Evolutionary conservation across 2,113 vertebrate genomes (phyloP), one percentile per base, ranked within the genome.

Genomic region (Oxygymnocypris stewartii): DNA sequence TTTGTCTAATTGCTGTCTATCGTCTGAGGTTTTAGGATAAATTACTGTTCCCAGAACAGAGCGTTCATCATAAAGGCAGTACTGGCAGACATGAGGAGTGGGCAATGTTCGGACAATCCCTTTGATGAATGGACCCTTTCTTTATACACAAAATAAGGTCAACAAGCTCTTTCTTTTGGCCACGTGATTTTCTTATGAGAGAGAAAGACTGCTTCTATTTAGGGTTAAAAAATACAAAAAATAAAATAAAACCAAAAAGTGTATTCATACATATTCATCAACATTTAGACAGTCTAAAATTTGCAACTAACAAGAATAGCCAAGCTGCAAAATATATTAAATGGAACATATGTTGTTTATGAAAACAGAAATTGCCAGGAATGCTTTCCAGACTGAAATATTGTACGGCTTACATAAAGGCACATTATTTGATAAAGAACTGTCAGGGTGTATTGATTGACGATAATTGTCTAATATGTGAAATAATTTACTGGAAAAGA

Each of bases 1-100:
- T 76, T 82, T 69, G 82, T 44, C 74, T 92, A 90, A 92, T 92
- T 91, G 85, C 59, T 49, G 79, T 89, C 57, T 82, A 82, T 88
- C 88, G 85, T 77, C 84, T 88, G 86, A 79, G 86, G 80, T 69
- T 85, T 90, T 89, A 89, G 57, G 75, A 78, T 85, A 87, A 67
- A 89, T 83, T 86, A 90, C 63, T 28, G n/a, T 82, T 13, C 40
- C 74, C 85, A 88, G 79, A 84, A 90, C 86, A 88, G 71, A 63
- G 77, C 67, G 51, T 89, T 79, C 59, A 73, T 89, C 87, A 81
- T 59, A 77, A 87, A 63, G 31, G 16, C n/a, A 44, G 82, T 59
- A 84, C 76, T 69, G 82, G 51, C 49, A 74, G 47, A 54, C 40
- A 14, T 25, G n/a, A 76, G 40, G 28, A 57, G 63, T 31, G 18